A percentile compares a stretch with the other conserved stretches of the same genome.
These are phyloP conservation scores for Gandaritis pyraliata DNA, from an alignment of 2,888 invertebrate genomes.

Conservation along the genomic window DNA sequence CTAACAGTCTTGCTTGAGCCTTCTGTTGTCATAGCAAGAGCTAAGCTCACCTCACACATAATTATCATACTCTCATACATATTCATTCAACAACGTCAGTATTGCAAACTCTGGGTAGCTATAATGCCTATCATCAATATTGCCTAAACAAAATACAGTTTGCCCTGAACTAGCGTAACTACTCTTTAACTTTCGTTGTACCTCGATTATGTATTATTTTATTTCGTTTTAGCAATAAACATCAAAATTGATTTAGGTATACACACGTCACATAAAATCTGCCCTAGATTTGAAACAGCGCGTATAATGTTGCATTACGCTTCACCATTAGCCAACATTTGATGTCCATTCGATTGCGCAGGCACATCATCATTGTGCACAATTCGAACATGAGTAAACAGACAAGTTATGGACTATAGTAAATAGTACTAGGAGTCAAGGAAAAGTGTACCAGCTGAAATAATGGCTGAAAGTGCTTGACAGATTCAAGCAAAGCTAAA, in stretches of 20 bases:
- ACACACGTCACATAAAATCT: constrained; percentile 43
- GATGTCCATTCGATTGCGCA: constrained; percentile 55
- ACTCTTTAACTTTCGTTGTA: not conserved
- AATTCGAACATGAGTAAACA: constrained; percentile 40
- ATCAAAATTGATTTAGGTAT: constrained; percentile 32
- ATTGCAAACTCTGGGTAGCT: not conserved
- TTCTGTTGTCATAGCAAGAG: constrained; percentile 28
- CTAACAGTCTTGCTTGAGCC: constrained; percentile 18
- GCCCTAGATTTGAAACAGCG: constrained; percentile 56
- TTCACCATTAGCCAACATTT: constrained; percentile 52
- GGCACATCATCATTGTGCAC: constrained; percentile 47
- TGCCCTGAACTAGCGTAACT: no score
- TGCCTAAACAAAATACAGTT: no score
- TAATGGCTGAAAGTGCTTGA: no score
- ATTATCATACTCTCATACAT: constrained; percentile 4
- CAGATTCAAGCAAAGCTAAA: no score
- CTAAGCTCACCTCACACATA: constrained; percentile 4
- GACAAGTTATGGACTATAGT: constrained; percentile 1
- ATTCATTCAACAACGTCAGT: not conserved
- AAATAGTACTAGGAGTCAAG: no score
- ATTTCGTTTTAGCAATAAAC: constrained; percentile 7
- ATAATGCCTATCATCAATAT: no score
- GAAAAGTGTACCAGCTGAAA: no score
- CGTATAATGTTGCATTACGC: constrained; percentile 53
- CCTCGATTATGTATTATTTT: not conserved